Conservation (phyloP, 2,797 vertebrate genomes). For the Tapera naevia region DNA sequence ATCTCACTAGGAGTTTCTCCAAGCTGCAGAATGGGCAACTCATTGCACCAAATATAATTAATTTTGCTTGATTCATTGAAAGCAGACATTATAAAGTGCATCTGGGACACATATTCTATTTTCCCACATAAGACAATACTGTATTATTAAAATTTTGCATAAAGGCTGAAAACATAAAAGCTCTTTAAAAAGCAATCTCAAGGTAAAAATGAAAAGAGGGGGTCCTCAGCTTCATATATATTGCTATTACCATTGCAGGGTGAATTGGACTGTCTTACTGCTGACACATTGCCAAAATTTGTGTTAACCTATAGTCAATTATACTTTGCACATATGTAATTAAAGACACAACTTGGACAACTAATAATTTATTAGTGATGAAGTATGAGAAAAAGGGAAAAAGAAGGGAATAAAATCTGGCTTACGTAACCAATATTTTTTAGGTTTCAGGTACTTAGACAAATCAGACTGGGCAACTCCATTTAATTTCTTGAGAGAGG, state of each 20-base stretch:
- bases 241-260: background rate
- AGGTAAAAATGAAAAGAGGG: background rate
- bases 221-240: background rate
- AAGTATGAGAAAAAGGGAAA: background rate
- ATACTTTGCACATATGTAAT: background rate
- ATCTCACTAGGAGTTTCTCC: background rate
- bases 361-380: background rate
- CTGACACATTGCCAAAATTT: background rate
- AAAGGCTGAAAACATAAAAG: background rate
- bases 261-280: background rate
- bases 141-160: background rate
- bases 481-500: background rate
- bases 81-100: background rate
- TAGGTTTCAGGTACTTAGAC: background rate
- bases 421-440: background rate
- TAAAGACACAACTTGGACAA: background rate
- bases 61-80: slow-evolving; percentile 3
- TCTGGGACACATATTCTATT: background rate
- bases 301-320: background rate
- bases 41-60: background rate
- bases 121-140: background rate
- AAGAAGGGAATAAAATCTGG: background rate
- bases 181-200: background rate
- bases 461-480: background rate
- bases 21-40: background rate